These are phyloP conservation scores for Pollicipes pollicipes DNA, from an alignment of 1,140 invertebrate genomes.

Conservation along the genomic window DNA sequence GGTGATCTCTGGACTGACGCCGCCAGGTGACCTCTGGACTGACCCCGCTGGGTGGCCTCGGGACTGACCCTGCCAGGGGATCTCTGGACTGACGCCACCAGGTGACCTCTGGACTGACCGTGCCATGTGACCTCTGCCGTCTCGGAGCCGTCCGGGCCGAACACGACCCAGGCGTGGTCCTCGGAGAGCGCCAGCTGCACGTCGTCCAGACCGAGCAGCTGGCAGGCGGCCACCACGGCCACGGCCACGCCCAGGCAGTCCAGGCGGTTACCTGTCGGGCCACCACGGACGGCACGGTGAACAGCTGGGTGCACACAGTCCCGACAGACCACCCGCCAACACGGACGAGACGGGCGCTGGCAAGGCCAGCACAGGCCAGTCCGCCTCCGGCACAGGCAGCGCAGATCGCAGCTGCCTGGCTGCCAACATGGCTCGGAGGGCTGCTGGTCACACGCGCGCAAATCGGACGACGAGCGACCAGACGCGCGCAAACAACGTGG, in stretches of 20 bases:
- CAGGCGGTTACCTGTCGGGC: constrained; percentile 76
- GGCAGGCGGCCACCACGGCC: constrained; percentile 78
- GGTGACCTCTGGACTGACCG: constrained; percentile 38
- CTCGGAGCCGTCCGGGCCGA: constrained; percentile 51
- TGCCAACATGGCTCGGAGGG: too few relatives aligned
- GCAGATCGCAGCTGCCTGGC: too few relatives aligned
- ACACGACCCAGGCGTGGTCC: constrained; percentile 90
- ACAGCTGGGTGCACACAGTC: too few relatives aligned
- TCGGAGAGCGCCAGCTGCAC: constrained; percentile 85
- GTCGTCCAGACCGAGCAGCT: constrained; percentile 67
- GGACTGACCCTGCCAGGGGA: neutral
- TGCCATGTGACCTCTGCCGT: constrained; percentile 26
- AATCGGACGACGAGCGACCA: too few relatives aligned
- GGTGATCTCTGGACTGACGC: constrained; percentile 7
- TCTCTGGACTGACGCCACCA: constrained; percentile 34
- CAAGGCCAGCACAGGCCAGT: too few relatives aligned
- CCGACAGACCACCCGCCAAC: too few relatives aligned
- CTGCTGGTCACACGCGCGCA: too few relatives aligned
- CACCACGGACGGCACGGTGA: too few relatives aligned
- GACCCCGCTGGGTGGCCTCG: too few relatives aligned
- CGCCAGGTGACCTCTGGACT: neutral
- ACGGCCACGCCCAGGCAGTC: constrained; percentile 92
- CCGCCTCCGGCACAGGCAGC: too few relatives aligned
- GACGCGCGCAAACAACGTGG: too few relatives aligned
- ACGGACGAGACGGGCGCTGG: too few relatives aligned